Evolutionary conservation across 2,797 vertebrate species (phyloP).

Genomic region (Pogoniulus pusillus): DNA sequence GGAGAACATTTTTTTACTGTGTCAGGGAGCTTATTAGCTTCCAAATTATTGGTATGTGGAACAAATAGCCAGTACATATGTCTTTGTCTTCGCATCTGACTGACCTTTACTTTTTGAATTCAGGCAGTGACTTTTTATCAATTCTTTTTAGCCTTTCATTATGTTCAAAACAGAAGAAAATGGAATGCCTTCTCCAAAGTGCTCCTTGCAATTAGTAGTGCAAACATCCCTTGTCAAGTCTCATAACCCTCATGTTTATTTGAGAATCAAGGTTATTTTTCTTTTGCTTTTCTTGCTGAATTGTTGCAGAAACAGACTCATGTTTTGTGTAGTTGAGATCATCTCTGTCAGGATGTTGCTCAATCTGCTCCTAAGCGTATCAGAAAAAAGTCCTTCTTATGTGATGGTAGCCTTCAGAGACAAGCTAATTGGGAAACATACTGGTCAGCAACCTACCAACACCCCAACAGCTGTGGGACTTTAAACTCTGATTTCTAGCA

Average conservation of each 20-base stretch:
- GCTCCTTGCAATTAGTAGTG: background rate
- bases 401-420: accelerated
- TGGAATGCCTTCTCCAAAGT: background rate
- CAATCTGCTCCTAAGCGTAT: background rate
- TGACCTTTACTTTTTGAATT: background rate
- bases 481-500: background rate
- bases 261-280: background rate
- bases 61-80: background rate
- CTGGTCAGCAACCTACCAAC: background rate
- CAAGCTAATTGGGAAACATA: background rate
- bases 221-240: background rate
- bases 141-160: background rate
- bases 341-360: background rate
- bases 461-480: background rate
- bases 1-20: background rate
- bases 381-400: background rate
- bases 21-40: background rate
- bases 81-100: background rate
- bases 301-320: background rate
- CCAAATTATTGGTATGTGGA: background rate
- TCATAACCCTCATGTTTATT: background rate
- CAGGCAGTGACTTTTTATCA: background rate
- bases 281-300: background rate
- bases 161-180: background rate
- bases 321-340: accelerated